phyloP scores from a whole-genome alignment of 2,113 vertebrate genomes.

The Cebidichthys violaceus region DNA sequence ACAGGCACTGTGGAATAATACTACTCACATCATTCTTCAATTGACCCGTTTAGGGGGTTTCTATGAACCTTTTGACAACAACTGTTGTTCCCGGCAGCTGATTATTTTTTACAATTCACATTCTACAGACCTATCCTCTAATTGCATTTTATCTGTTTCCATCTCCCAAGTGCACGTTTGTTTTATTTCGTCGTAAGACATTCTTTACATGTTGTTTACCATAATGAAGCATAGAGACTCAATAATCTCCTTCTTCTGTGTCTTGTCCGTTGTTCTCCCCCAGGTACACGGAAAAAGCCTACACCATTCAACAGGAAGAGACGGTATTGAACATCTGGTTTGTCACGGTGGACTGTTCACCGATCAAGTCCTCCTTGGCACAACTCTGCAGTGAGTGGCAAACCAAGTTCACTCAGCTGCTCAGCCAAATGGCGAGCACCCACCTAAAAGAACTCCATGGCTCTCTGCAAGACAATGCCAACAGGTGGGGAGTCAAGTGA shows the following conservation, averaged over 20 bases:
- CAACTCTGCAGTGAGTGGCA: slow-evolving; percentile 76
- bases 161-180: neutral
- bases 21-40: neutral
- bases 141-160: neutral
- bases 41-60: neutral
- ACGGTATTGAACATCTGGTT: slow-evolving; percentile 55
- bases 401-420: slow-evolving; percentile 68
- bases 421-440: slow-evolving; percentile 49
- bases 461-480: slow-evolving; percentile 47
- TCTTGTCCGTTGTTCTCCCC: neutral
- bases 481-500: slow-evolving; percentile 47
- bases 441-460: slow-evolving; percentile 56
- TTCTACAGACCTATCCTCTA: neutral
- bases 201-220: neutral
- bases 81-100: neutral
- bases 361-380: slow-evolving; percentile 68
- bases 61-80: neutral
- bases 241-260: neutral
- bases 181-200: neutral
- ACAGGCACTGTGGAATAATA: slow-evolving; percentile 73
- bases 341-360: slow-evolving; percentile 70
- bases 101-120: neutral
- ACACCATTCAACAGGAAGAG: slow-evolving; percentile 66
- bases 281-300: slow-evolving; percentile 73
- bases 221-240: neutral